These are phyloP conservation scores for Cebus imitator DNA, from an alignment of 2,113 vertebrate species.

Conservation along the genomic window DNA sequence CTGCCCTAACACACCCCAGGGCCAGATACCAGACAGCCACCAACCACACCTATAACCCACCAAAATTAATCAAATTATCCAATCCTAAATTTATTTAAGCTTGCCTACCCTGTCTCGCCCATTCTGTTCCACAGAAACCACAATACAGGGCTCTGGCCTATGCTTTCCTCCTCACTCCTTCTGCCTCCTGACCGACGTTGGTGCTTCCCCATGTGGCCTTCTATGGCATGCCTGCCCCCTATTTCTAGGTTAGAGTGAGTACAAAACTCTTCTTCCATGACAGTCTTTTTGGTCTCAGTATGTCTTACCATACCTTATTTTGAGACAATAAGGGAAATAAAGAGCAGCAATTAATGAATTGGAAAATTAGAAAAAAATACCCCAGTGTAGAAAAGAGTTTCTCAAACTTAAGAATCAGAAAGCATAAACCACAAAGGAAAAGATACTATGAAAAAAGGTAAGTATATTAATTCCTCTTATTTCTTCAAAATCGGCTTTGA, in stretches of 20 bases:
- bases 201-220: background rate
- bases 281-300: background rate
- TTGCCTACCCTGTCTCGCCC: background rate
- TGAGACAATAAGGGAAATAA: background rate
- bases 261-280: background rate
- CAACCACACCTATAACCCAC: background rate
- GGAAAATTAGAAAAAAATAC: background rate
- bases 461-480: background rate
- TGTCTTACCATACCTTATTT: background rate
- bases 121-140: background rate
- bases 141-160: background rate
- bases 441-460: background rate
- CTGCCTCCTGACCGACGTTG: background rate
- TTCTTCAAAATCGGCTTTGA: slow-evolving; percentile 8
- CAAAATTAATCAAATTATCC: slow-evolving; percentile 11
- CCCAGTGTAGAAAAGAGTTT: background rate
- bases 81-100: background rate
- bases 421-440: background rate
- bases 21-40: background rate
- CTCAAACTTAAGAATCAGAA: slow-evolving; percentile 14
- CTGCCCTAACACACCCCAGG: background rate
- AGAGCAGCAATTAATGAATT: background rate
- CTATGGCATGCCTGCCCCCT: background rate
- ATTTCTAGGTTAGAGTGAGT: background rate
- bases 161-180: background rate